Base-by-base conservation (phyloP, 2,797 vertebrate genomes). In the Cynodonichthys magdalenae region DNA sequence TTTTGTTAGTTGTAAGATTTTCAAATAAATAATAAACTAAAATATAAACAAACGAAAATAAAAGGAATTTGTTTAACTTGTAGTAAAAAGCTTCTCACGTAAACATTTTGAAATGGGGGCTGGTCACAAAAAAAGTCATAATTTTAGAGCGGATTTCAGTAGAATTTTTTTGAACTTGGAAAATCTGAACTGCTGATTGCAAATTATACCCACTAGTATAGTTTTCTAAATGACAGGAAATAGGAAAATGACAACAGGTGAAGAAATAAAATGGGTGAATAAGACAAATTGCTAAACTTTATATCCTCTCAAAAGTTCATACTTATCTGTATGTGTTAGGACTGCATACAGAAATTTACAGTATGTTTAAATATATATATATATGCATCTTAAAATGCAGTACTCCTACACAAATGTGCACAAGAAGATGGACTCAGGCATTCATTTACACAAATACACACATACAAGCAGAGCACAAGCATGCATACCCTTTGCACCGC, bases 401-500 rank as follows among this genome's bases (percentile, higher is more conserved):
- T 11, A 74, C 81, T 79, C 75, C 81, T 59, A 79, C 87, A 76
- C 63, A 55, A 24, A 53, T 76, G 56, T 12, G 45, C 71, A 68
- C 66, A n/a, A 53, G 45, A 64, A 70, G 51, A 74, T 75, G 71
- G 75, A 81, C 71, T 49, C 29, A 12, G 60, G 74, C 56, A 29
- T 60, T 52, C 42, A 15, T 74, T 62, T 70, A 68, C 75, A 61
- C 64, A 74, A 68, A 82, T 55, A 80, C 52, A 71, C 70, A 64
- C 63, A 56, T 50, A 59, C 51, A 29, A 54, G 69, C 59, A 6
- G 60, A 67, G 66, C 51, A 27, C 68, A 59, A 63, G 76, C 75
- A 74, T 51, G 45, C 77, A 82, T 64, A 75, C 50, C 83, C 82
- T 76, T 73, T 81, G 71, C 83, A 69, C 88, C 70, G 53, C 83